Evolutionary conservation across 2,797 vertebrate genomes (phyloP).

Genomic region (Apodemus agrarius): DNA sequence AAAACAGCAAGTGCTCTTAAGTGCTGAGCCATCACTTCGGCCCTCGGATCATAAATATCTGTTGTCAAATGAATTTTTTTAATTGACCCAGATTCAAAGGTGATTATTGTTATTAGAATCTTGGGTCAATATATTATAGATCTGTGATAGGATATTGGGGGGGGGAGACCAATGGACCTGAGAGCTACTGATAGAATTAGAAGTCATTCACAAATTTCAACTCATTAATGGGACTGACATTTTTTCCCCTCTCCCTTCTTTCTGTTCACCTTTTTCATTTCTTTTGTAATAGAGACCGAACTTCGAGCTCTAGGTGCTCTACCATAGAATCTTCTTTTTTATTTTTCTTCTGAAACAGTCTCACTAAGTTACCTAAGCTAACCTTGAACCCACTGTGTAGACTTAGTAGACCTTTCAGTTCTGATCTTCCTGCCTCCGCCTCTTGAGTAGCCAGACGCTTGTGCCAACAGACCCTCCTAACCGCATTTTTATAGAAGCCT

Average conservation of each 20-base stretch:
- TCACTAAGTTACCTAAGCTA: background rate
- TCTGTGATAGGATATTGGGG: background rate
- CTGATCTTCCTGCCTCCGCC: background rate
- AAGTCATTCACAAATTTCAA: background rate
- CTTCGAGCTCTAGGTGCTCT: background rate
- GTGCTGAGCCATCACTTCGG: background rate
- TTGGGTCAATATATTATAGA: background rate
- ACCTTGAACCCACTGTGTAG: background rate
- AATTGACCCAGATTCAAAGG: background rate
- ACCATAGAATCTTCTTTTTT: background rate
- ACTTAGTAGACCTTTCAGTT: background rate
- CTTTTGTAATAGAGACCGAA: background rate
- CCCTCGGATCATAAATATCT: background rate
- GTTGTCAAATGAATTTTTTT: background rate
- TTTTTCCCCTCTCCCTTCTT: background rate
- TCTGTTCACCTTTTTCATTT: background rate
- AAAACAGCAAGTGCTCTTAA: background rate
- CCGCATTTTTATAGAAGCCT: background rate
- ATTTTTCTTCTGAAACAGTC: background rate
- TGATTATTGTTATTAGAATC: conserved; percentile 1
- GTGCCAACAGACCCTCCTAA: background rate
- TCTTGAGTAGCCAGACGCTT: background rate
- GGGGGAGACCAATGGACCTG: background rate
- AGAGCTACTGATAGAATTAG: background rate
- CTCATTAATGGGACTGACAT: background rate